Conservation (phyloP, 2,888 invertebrate species). For the Anagyrus pseudococci region DNA sequence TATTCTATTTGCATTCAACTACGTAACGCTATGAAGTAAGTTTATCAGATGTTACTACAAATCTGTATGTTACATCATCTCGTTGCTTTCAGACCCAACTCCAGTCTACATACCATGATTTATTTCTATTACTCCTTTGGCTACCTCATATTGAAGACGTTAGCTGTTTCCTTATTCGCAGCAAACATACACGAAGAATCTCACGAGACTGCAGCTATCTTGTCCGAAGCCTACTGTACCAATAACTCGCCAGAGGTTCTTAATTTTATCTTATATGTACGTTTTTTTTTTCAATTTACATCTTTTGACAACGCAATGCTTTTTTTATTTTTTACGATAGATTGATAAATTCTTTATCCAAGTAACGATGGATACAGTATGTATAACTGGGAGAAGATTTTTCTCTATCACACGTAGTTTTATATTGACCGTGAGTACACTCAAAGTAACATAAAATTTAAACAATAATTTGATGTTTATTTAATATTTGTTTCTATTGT, state of each 20-base stretch:
- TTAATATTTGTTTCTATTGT: conserved; percentile 45
- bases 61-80: too few species aligned
- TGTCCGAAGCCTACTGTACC: conserved; percentile 70
- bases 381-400: conserved; percentile 67
- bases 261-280: conserved; percentile 48
- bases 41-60: too few species aligned
- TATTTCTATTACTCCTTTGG: conserved; percentile 74
- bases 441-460: conserved; percentile 30
- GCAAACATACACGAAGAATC: conserved; percentile 69
- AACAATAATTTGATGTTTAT: background rate
- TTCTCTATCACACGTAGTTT: conserved; percentile 67
- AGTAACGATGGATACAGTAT: conserved; percentile 61
- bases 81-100: conserved; percentile 55
- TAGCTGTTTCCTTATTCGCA: conserved; percentile 70
- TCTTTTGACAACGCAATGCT: too few species aligned
- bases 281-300: conserved; percentile 18
- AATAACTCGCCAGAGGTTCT: conserved; percentile 72
- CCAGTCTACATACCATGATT: conserved; percentile 65
- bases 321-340: too few species aligned
- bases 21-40: conserved; percentile 73
- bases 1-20: conserved; percentile 78
- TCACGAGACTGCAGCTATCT: conserved; percentile 65
- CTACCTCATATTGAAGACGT: conserved; percentile 69
- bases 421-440: conserved; percentile 64
- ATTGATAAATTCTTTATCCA: conserved; percentile 55